A percentile compares a stretch with the other conserved stretches of the same genome.
phyloP scores from a whole-genome alignment of 2,888 invertebrate species.

The Cosmopolites sordidus region DNA sequence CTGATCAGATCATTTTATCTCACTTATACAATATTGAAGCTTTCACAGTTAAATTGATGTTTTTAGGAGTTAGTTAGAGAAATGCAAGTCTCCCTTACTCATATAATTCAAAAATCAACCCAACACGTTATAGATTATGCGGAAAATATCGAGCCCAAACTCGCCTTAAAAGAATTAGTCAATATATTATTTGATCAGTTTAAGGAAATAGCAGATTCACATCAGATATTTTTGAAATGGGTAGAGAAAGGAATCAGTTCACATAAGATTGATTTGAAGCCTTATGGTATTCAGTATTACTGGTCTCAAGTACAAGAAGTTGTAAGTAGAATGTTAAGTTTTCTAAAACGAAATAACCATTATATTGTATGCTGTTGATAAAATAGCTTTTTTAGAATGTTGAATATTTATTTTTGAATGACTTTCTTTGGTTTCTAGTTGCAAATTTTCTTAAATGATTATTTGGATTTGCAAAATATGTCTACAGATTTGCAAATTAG shows the following conservation, averaged over 20 bases:
- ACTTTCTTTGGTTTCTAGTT: constrained; percentile 53
- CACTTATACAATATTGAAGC: no score
- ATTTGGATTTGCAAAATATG: constrained; percentile 80
- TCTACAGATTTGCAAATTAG: constrained; percentile 57
- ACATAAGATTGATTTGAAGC: constrained; percentile 52
- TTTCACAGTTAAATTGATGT: constrained; percentile 3
- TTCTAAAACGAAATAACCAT: no score
- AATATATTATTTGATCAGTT: constrained; percentile 79
- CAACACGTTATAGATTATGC: constrained; percentile 66
- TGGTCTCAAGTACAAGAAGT: constrained; percentile 89
- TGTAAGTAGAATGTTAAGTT: no score
- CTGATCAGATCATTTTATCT: no score
- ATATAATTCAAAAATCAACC: constrained; percentile 75
- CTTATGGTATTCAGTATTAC: constrained; percentile 73
- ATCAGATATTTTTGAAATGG: constrained; percentile 63
- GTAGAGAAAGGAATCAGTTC: constrained; percentile 59
- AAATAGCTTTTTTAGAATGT: no score
- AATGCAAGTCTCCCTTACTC: constrained; percentile 76
- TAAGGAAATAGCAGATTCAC: constrained; percentile 73
- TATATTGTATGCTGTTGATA: no score
- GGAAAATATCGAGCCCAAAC: constrained; percentile 39
- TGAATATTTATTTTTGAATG: neutral
- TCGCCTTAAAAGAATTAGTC: constrained; percentile 54
- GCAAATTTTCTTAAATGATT: constrained; percentile 78
- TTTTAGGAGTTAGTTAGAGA: constrained; percentile 72